phyloP scores from a whole-genome alignment of 2,113 vertebrate genomes.

The Thymallus thymallus region DNA sequence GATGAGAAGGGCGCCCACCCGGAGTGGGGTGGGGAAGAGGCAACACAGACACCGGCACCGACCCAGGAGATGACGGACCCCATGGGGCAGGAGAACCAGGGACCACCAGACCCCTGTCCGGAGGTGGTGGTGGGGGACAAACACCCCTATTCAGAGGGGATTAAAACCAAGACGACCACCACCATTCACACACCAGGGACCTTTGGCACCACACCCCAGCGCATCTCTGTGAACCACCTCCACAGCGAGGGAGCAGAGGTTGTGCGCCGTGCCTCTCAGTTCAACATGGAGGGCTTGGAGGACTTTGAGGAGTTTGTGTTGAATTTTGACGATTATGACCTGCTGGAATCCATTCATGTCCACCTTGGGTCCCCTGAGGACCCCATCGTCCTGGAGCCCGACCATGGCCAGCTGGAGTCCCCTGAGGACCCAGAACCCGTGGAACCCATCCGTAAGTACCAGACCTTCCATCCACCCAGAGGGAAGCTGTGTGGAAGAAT shows the following conservation, averaged over 20 bases:
- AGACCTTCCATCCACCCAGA: background rate
- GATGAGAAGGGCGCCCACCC: constrained; percentile 65
- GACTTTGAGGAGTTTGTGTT: constrained; percentile 94
- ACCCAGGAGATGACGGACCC: constrained; percentile 71
- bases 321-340: constrained; percentile 92
- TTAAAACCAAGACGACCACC: constrained; percentile 48
- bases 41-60: constrained; percentile 38
- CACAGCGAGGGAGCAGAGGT: background rate
- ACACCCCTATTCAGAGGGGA: constrained; percentile 54
- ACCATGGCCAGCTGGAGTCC: constrained; percentile 78
- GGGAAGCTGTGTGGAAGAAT: background rate
- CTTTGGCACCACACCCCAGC: constrained; percentile 35
- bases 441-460: constrained; percentile 80
- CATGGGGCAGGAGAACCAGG: constrained; percentile 47
- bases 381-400: constrained; percentile 35
- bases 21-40: constrained; percentile 55
- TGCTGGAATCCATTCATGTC: constrained; percentile 85
- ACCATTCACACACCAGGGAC: constrained; percentile 21
- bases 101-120: constrained; percentile 13
- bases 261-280: background rate
- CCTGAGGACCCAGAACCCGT: constrained; percentile 9
- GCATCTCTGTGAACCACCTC: background rate
- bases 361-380: constrained; percentile 73
- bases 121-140: constrained; percentile 32
- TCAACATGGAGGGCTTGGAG: constrained; percentile 71